Conservation (phyloP, 2,113 vertebrate species). For the Aegithalos caudatus region DNA sequence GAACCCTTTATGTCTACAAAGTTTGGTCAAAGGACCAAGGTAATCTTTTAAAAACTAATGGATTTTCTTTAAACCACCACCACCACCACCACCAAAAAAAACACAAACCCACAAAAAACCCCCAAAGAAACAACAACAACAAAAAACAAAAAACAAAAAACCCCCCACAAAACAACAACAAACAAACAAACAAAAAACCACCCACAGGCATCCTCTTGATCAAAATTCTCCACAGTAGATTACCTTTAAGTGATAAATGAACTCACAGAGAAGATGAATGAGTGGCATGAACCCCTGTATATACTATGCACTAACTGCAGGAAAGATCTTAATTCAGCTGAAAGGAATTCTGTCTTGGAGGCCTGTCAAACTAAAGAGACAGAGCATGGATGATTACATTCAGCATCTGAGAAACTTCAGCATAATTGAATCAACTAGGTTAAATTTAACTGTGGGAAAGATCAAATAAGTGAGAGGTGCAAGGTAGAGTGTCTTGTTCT, state of each 20-base stretch:
- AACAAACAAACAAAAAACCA: too few relatives aligned
- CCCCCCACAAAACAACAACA: too few relatives aligned
- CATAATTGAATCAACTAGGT: background rate
- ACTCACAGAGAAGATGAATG: conserved; percentile 50
- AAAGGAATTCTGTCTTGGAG: conserved; percentile 27
- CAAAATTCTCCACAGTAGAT: conserved; percentile 60
- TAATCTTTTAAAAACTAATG: background rate
- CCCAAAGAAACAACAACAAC: too few relatives aligned
- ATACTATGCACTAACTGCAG: conserved; percentile 12
- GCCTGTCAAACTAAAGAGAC: conserved; percentile 11
- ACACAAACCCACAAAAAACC: too few relatives aligned
- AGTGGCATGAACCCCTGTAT: conserved; percentile 24
- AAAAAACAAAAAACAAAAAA: too few relatives aligned
- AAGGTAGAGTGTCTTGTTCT: background rate
- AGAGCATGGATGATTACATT: conserved; percentile 30
- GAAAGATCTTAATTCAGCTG: conserved; percentile 58
- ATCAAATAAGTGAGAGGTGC: background rate
- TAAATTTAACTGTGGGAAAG: background rate
- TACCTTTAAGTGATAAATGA: conserved; percentile 56
- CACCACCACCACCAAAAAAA: too few relatives aligned
- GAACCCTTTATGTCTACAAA: background rate
- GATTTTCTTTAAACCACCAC: background rate
- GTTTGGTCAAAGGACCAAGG: background rate
- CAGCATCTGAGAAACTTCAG: conserved; percentile 19
- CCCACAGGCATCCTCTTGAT: conserved; percentile 11